Conservation (phyloP, 2,888 invertebrate species). For the Diarsia brunnea region DNA sequence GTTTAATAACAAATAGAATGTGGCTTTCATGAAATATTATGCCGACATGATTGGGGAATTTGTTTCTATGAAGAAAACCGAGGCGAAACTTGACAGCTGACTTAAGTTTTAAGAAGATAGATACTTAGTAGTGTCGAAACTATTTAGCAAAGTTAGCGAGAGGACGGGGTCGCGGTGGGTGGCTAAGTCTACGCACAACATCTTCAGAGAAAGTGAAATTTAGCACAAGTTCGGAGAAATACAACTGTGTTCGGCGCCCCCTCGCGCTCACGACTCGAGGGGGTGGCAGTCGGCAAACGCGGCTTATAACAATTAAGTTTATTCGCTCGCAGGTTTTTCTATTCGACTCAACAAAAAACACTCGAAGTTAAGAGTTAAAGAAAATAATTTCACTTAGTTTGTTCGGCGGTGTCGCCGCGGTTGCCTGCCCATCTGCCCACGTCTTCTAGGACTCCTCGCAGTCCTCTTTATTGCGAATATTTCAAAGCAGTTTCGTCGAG, state of each 20-base stretch:
- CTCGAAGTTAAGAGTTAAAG: constrained; percentile 65
- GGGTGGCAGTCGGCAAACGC: constrained; percentile 85
- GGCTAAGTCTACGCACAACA: constrained; percentile 89
- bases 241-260: constrained; percentile 82
- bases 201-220: constrained; percentile 91
- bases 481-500: constrained; percentile 13
- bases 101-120: constrained; percentile 68
- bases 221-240: constrained; percentile 90
- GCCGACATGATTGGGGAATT: constrained; percentile 14
- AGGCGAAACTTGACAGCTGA: constrained; percentile 45
- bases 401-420: constrained; percentile 43
- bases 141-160: constrained; percentile 82
- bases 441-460: constrained; percentile 12
- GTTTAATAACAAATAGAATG: constrained; percentile 57
- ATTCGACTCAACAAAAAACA: constrained; percentile 78
- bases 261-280: constrained; percentile 77
- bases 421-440: constrained; percentile 7
- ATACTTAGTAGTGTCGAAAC: constrained; percentile 72
- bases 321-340: constrained; percentile 86
- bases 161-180: constrained; percentile 81
- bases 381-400: constrained; percentile 68
- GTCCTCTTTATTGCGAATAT: constrained; percentile 16
- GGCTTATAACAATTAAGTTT: constrained; percentile 91
- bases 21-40: constrained; percentile 37
- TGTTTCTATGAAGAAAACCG: constrained; percentile 20